phyloP scores from a whole-genome alignment of 2,113 vertebrate species.

The Rutilus rutilus region DNA sequence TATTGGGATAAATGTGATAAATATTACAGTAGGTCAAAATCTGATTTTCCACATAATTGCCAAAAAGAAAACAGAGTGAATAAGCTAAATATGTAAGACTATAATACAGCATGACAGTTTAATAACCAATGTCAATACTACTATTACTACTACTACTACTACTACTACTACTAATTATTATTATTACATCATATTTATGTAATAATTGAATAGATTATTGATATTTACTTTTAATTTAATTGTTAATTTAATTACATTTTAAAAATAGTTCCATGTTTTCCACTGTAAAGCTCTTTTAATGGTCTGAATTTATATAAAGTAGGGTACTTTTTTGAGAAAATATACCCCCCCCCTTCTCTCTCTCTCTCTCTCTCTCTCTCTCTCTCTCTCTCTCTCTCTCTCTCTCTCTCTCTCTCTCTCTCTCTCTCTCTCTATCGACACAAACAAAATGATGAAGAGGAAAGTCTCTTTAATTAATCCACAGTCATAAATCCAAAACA shows the following conservation, averaged over 20 bases:
- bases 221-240: background rate
- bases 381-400: conserved; percentile 26
- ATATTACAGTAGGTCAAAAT: background rate
- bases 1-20: background rate
- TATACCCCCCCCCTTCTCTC: background rate
- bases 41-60: background rate
- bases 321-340: conserved; percentile 8
- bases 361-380: conserved; percentile 25
- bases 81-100: background rate
- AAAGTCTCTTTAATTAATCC: too few relatives aligned
- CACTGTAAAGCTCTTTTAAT: background rate
- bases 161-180: background rate
- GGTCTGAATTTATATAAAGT: conserved; percentile 17
- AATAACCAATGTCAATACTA: background rate
- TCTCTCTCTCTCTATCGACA: conserved; percentile 17
- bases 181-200: background rate
- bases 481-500: too few relatives aligned
- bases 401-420: conserved; percentile 3
- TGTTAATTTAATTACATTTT: background rate
- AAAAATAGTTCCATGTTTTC: background rate
- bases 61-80: too few relatives aligned
- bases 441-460: too few relatives aligned
- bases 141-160: too few relatives aligned
- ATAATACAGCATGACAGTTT: background rate
- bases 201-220: background rate